phyloP scores from a whole-genome alignment of 2,797 vertebrate species.

The Scarus forsteni region DNA sequence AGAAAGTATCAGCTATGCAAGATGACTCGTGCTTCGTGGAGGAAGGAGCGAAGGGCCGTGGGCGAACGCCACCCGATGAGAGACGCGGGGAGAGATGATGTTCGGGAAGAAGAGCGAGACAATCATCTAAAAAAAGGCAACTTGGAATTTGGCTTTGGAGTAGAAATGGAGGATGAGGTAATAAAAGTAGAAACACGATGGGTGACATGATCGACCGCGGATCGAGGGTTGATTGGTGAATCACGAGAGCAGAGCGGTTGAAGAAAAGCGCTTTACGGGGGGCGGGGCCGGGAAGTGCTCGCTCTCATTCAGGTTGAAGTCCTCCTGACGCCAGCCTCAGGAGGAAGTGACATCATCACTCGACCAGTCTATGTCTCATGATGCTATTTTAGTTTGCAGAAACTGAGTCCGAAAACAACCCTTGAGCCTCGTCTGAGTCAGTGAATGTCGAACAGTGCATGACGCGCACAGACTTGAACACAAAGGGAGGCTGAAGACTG shows the following conservation, averaged over 20 bases:
- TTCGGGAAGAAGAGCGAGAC: constrained; percentile 35
- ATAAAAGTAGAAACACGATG: constrained; percentile 62
- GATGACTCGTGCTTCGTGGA: constrained; percentile 57
- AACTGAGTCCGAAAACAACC: constrained; percentile 71
- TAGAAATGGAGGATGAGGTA: constrained; percentile 75
- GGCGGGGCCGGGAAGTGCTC: constrained; percentile 75
- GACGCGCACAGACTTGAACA: constrained; percentile 25
- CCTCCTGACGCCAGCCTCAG: constrained; percentile 85
- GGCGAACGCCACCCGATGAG: constrained; percentile 62
- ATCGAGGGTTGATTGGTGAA: constrained; percentile 55
- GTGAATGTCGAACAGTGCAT: constrained; percentile 1
- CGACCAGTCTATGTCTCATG: constrained; percentile 89
- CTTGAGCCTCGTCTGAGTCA: constrained; percentile 48
- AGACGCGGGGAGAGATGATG: constrained; percentile 56
- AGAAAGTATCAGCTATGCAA: constrained; percentile 38
- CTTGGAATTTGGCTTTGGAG: constrained; percentile 78
- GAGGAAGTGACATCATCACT: constrained; percentile 87
- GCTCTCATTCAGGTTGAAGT: constrained; percentile 61
- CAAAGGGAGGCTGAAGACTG: constrained; percentile 49
- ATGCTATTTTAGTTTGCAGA: constrained; percentile 61
- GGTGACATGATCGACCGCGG: constrained; percentile 48
- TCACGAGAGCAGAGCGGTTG: constrained; percentile 53
- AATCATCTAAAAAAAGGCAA: constrained; percentile 69
- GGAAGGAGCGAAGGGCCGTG: constrained; percentile 42
- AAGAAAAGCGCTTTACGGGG: constrained; percentile 67